Base-by-base conservation (phyloP, 2,113 vertebrate species). In the Brachionichthys hirsutus region DNA sequence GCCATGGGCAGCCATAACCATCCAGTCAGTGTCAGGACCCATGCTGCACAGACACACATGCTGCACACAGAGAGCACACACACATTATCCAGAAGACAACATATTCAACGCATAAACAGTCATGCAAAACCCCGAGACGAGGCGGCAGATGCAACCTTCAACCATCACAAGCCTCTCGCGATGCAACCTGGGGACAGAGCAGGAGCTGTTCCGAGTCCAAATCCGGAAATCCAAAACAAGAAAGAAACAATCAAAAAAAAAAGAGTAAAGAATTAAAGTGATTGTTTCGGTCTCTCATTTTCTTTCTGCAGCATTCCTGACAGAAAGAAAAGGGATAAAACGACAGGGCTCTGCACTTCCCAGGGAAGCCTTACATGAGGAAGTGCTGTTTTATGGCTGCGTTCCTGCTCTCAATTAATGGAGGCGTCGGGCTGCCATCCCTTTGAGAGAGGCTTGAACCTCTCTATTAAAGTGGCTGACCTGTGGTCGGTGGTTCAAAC, bases 1-100 rank as follows among this genome's bases (percentile, higher is more conserved):
- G 93, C 93, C 92, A 94, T 91, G 84, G 93, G 94, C 93, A 87
- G 75, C 87, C 78, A 70, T 53, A 85, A 81, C 72, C 76, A 85
- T 77, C 60, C 69, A 82, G 78, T 75, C 78, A 71, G 86, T 86
- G 86, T 89, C 85, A 84, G 75, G 87, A 87, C 80, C 81, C 70
- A 75, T 43, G 57, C 51, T 62, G 57, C 54, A 55, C 53, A 71
- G 43, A 60, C 41, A 70, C 41, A 45, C 17, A 51, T 4, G 6
- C 10, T 20, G 56, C 46, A 72, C 46, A 48, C 47, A 55, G 64
- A 53, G 59, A 67, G 24, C 36, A 62, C 53, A 54, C 34, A 57
- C 24, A 66, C 54, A 9, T 38, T 3, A 78, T 81, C 81, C 66
- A 81, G 54, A 74, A 85, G 75, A 80, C 81, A 81, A 81, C 85